A percentile compares a stretch with the other conserved stretches of the same genome.
These are phyloP conservation scores for Ciconia maguari DNA, from an alignment of 2,113 vertebrate genomes.

Conservation along the genomic window DNA sequence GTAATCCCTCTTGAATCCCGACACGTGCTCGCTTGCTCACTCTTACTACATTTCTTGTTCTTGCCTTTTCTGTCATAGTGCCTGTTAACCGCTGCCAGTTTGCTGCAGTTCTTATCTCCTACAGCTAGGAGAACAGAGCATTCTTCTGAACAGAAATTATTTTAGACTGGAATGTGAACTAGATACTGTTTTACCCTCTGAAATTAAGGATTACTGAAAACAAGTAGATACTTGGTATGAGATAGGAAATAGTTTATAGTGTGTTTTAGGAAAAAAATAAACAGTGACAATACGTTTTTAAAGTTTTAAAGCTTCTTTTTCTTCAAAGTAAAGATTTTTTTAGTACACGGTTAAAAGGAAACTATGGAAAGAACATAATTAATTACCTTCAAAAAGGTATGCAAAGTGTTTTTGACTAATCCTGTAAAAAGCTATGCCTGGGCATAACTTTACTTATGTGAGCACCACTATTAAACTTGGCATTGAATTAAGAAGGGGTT, in stretches of 20 bases:
- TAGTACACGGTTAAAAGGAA: not conserved
- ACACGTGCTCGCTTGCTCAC: not conserved
- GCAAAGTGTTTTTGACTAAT: not conserved
- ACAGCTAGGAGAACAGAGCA: not conserved
- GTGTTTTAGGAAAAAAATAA: not conserved
- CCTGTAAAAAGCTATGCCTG: not conserved
- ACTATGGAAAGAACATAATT: not conserved
- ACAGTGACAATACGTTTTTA: not conserved
- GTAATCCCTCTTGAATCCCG: not conserved
- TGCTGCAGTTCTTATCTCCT: not conserved
- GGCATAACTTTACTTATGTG: not conserved
- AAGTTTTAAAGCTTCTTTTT: not conserved
- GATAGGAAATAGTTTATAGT: not conserved
- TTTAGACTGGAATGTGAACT: not conserved
- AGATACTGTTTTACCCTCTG: not conserved
- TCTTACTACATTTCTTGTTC: not conserved
- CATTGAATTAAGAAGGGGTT: not conserved
- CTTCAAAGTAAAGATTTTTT: not conserved
- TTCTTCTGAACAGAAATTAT: not conserved
- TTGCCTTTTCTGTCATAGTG: constrained; percentile 36
- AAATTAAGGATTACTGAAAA: not conserved
- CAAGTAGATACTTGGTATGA: not conserved
- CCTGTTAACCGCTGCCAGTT: not conserved
- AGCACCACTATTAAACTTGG: not conserved
- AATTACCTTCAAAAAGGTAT: not conserved